These are phyloP conservation scores for Rotaria sp. DNA, from an alignment of 2,888 invertebrate species.

Conservation along the genomic window DNA sequence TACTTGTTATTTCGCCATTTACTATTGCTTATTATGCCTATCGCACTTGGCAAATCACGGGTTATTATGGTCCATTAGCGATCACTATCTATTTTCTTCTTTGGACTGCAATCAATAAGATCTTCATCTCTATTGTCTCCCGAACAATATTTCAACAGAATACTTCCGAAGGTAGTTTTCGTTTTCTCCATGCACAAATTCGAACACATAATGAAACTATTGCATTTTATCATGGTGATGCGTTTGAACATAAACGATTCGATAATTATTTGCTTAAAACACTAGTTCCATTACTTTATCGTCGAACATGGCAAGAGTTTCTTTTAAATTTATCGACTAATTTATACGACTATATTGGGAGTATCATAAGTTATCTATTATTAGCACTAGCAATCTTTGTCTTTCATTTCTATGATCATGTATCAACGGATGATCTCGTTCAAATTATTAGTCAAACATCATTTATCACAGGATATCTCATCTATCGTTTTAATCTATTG, in stretches of 20 bases:
- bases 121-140: constrained; percentile 61
- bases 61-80: constrained; percentile 59
- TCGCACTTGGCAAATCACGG: constrained; percentile 38
- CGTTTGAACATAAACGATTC: background rate
- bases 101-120: constrained; percentile 59
- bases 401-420: background rate
- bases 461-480: background rate
- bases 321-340: constrained; percentile 46
- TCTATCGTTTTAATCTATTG: background rate
- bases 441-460: background rate
- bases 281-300: background rate
- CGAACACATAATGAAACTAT: background rate
- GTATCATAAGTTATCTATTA: constrained; percentile 59
- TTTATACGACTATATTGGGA: constrained; percentile 59
- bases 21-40: constrained; percentile 60
- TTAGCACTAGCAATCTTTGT: background rate
- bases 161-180: constrained; percentile 60
- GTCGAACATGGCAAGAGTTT: background rate
- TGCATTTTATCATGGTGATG: constrained; percentile 4
- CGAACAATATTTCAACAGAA: constrained; percentile 58
- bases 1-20: constrained; percentile 58
- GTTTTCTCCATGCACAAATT: constrained; percentile 47
- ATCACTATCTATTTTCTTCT: constrained; percentile 60
- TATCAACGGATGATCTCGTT: background rate
- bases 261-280: background rate